These are phyloP conservation scores for Saccostrea echinata DNA, from an alignment of 1,140 invertebrate genomes.

Conservation along the genomic window DNA sequence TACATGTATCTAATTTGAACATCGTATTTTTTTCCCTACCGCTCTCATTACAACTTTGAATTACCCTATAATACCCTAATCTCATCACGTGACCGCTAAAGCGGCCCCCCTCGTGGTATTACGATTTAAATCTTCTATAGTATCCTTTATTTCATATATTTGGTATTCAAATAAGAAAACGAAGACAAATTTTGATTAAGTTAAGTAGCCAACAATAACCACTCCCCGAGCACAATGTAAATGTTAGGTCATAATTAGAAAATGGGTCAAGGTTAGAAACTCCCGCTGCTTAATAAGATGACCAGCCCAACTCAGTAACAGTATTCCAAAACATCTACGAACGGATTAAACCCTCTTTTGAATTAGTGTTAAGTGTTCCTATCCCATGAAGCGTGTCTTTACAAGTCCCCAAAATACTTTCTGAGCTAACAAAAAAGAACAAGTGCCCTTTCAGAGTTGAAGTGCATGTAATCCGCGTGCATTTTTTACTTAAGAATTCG, in stretches of 20 bases:
- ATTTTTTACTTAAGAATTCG: background rate
- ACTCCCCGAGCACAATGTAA: background rate
- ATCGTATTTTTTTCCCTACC: no score
- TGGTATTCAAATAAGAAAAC: background rate
- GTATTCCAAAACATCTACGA: background rate
- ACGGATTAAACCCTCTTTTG: background rate
- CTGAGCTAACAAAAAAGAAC: background rate
- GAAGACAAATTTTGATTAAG: background rate
- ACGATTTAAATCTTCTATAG: no score
- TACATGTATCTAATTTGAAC: no score
- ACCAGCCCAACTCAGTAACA: background rate
- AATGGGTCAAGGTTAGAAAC: background rate
- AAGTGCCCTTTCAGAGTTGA: background rate
- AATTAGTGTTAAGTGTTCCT: background rate
- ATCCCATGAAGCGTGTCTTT: background rate
- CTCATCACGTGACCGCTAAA: no score
- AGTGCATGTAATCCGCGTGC: conserved; percentile 11
- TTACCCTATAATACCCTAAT: no score
- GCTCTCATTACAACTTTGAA: no score
- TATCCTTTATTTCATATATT: no score
- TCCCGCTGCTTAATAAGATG: background rate
- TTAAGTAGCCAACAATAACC: background rate
- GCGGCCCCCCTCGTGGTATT: no score
- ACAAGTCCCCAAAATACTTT: background rate
- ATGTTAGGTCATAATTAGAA: background rate